Evolutionary conservation across 2,888 invertebrate species (phyloP).

Genomic region (Notocelia uddmanniana): DNA sequence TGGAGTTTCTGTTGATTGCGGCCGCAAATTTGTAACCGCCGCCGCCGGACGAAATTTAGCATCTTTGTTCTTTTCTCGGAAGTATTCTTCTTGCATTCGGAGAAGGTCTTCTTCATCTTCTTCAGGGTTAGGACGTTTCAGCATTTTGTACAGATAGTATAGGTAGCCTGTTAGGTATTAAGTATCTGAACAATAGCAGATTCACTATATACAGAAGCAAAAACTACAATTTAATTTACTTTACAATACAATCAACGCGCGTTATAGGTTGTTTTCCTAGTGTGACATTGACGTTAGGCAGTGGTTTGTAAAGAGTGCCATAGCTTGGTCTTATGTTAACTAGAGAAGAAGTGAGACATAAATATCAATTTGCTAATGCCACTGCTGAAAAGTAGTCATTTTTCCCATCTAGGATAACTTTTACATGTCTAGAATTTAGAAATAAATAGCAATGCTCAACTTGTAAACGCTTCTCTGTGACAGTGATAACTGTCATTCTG

Average conservation of each 20-base stretch:
- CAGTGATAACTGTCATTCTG: background rate
- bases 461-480: background rate
- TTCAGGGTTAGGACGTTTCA: conserved; percentile 88
- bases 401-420: background rate
- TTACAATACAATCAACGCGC: background rate
- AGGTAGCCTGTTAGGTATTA: background rate
- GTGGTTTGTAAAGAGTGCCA: conserved; percentile 5
- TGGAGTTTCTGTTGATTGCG: conserved; percentile 59
- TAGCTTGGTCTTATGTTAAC: background rate
- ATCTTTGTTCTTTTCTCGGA: conserved; percentile 83
- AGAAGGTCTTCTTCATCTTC: conserved; percentile 92
- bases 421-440: background rate
- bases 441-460: background rate
- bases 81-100: conserved; percentile 90
- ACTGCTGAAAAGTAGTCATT: background rate
- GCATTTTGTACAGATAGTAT: conserved; percentile 71
- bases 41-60: conserved; percentile 87
- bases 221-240: no score
- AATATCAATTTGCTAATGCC: background rate
- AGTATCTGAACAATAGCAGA: background rate
- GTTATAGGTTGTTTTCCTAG: conserved; percentile 9
- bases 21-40: conserved; percentile 81
- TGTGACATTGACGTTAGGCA: conserved; percentile 10
- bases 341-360: background rate
- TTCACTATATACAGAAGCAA: background rate